Evolutionary conservation across 2,113 vertebrate genomes (phyloP).

Genomic region (Cephalopterus ornatus): DNA sequence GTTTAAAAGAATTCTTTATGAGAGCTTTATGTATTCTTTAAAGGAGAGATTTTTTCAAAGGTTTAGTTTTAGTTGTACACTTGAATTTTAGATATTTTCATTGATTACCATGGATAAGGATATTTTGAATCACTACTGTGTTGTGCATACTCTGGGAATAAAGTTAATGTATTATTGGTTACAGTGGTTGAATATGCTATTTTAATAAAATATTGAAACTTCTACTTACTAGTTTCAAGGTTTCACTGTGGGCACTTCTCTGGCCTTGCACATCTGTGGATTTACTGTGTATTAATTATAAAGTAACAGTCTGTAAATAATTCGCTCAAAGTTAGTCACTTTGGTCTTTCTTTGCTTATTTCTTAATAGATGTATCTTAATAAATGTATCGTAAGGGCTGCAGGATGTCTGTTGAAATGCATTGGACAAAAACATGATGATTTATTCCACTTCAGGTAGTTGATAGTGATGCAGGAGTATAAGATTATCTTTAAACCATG

Average conservation of each 20-base stretch:
- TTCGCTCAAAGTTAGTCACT: neutral
- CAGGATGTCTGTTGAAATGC: neutral
- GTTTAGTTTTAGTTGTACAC: slow-evolving; percentile 73
- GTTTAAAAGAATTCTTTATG: slow-evolving; percentile 65
- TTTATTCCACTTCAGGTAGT: neutral
- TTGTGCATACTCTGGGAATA: slow-evolving; percentile 69
- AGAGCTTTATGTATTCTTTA: slow-evolving; percentile 75
- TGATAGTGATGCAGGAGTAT: neutral
- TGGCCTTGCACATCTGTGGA: neutral
- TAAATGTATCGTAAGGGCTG: neutral
- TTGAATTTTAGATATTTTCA: slow-evolving; percentile 77
- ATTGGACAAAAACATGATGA: accelerated
- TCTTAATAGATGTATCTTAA: neutral
- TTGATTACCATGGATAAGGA: slow-evolving; percentile 69
- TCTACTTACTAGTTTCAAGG: neutral
- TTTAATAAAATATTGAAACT: slow-evolving; percentile 93
- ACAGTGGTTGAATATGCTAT: slow-evolving; percentile 87
- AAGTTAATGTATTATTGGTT: slow-evolving; percentile 80
- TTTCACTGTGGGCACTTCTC: neutral
- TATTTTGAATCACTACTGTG: slow-evolving; percentile 82
- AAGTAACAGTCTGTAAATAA: neutral
- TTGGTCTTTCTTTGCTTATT: neutral
- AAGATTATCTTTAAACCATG: neutral
- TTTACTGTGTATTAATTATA: neutral
- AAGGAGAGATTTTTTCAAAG: slow-evolving; percentile 67